Percentiles rank a stretch among this genome's conserved stretches.
phyloP scores from a whole-genome alignment of 92 coral and sea anemone genomes.

The Umimayanthus kanabou region DNA sequence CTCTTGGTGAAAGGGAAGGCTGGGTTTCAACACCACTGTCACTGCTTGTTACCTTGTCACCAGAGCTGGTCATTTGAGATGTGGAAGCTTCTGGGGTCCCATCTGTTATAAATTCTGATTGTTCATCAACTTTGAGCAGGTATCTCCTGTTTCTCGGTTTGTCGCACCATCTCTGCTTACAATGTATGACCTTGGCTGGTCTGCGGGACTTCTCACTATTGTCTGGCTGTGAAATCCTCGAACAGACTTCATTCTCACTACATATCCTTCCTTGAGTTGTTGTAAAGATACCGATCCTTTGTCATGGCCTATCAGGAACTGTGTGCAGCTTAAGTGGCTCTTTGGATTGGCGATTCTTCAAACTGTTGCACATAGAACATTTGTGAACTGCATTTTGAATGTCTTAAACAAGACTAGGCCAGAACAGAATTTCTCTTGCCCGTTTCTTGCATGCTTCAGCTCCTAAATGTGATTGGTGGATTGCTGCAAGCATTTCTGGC shows the following conservation, averaged over 20 bases:
- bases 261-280: not conserved
- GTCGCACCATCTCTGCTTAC: not conserved
- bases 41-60: not conserved
- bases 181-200: too few species aligned
- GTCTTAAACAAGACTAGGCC: conserved; percentile 27
- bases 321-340: conserved; percentile 35
- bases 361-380: conserved; percentile 38
- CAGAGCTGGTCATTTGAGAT: not conserved
- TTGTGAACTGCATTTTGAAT: conserved; percentile 28
- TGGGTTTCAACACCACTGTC: not conserved
- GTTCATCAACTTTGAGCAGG: not conserved
- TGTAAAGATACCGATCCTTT: not conserved
- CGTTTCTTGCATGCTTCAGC: too few species aligned
- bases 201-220: too few species aligned
- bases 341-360: conserved; percentile 36
- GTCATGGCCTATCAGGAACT: conserved; percentile 23
- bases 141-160: not conserved
- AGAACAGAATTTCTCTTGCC: not conserved
- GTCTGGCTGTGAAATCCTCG: too few species aligned
- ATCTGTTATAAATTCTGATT: not conserved
- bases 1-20: not conserved
- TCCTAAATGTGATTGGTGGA: too few species aligned
- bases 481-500: conserved; percentile 25
- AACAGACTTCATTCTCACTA: too few species aligned
- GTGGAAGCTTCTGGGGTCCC: not conserved